Evolutionary conservation across 1,140 invertebrate species (phyloP).

Genomic region (Zophobas atratus): DNA sequence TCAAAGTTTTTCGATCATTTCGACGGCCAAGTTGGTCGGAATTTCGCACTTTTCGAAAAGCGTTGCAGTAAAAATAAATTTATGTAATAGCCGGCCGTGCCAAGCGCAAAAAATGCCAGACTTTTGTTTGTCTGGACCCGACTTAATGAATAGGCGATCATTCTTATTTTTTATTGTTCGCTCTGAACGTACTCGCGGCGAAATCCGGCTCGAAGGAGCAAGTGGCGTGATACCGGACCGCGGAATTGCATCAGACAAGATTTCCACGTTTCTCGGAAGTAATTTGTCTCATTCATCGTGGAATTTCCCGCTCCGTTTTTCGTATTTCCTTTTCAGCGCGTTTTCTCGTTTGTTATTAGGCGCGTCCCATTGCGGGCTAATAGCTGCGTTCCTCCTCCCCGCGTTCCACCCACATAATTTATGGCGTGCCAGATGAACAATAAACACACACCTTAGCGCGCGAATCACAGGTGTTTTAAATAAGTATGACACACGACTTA

Average conservation of each 20-base stretch:
- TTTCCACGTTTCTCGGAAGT: no score
- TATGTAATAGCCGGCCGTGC: background rate
- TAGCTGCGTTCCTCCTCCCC: background rate
- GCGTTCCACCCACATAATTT: slow-evolving; percentile 38
- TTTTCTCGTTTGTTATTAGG: background rate
- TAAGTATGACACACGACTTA: slow-evolving; percentile 47
- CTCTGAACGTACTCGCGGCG: background rate
- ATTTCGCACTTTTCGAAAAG: no score
- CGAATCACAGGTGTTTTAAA: slow-evolving; percentile 50
- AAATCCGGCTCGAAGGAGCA: background rate
- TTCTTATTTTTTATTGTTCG: background rate
- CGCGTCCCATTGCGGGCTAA: slow-evolving; percentile 25
- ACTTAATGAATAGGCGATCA: no score
- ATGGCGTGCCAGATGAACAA: slow-evolving; percentile 45
- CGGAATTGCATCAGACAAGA: no score
- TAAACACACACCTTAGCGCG: slow-evolving; percentile 39
- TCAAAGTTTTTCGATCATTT: no score
- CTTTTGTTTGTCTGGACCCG: no score
- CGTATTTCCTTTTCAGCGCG: slow-evolving; percentile 8
- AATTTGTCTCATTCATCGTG: no score
- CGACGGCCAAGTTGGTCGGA: no score
- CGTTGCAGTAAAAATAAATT: background rate
- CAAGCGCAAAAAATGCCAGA: background rate
- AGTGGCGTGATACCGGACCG: background rate
- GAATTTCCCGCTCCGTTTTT: background rate